Base-by-base conservation (phyloP, 92 coral and sea anemone genomes). In the Virgularia gustaviana region DNA sequence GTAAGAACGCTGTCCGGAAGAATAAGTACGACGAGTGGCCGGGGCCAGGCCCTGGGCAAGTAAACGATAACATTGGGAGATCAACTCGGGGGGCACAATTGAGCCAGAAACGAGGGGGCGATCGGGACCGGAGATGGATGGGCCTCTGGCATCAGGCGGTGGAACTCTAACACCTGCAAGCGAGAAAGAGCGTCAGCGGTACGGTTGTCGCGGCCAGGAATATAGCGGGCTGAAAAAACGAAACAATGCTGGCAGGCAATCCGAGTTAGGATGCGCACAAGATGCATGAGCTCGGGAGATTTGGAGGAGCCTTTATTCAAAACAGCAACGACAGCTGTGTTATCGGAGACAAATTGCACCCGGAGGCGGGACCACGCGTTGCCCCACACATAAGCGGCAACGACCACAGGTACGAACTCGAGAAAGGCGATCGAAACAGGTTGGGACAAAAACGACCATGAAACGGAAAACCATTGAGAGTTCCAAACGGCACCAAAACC, bases 121-220 rank as follows among this genome's bases (percentile, higher is more conserved):
- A 68, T 41, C 10, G 47, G 70, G 28, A 19, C 39, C 16, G 82
- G 78, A 0, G 57, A 43, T 3, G 65, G 19, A 19, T 8, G 80
- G 34, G 68, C 80, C 35, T 45, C 36, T 13, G 84, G 88, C 2
- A 81, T 83, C 60, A 83, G 65, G 36, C 63, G 71, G 11, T 63
- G 67, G 77, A 83, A 78, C 55, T 55, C 78, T 83, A n/a, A n/a
- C n/a, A n/a, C n/a, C n/a, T n/a, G n/a, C n/a, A n/a, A n/a, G n/a
- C n/a, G n/a, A n/a, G n/a, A 70, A 22, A 83, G 58, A 37, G 83
- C 83, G 44, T 77, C 87, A 83, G 83, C 75, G 29, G 42, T 49
- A 6, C 39, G 10, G 44, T 71, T 83, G 58, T 76, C 27, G 15
- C 54, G 51, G 19, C 87, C 76, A 0, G 72, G 78, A 25, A 67